These are phyloP conservation scores for Periplaneta americana DNA, from an alignment of 1,140 invertebrate species.

Conservation along the genomic window DNA sequence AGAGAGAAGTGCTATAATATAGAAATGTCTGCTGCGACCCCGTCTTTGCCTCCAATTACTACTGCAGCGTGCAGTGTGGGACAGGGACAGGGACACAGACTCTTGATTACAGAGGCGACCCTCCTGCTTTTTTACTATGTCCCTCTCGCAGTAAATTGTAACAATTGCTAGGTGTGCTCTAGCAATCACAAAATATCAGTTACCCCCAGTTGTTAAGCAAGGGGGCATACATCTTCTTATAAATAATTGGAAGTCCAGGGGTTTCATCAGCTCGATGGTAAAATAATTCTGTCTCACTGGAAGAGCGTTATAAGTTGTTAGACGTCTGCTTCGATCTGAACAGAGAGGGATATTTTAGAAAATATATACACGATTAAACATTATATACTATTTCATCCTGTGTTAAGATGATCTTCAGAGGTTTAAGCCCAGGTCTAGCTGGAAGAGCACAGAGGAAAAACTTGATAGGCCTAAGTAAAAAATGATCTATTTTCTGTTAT, in stretches of 20 bases:
- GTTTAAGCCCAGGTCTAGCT: too few species aligned
- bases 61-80: not conserved
- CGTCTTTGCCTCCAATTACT: not conserved
- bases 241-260: not conserved
- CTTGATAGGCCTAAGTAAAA: too few species aligned
- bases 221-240: not conserved
- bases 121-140: not conserved
- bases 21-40: too few species aligned
- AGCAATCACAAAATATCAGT: not conserved
- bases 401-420: too few species aligned
- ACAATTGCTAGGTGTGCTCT: not conserved
- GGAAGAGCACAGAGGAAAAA: too few species aligned
- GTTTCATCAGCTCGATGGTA: not conserved
- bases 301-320: not conserved
- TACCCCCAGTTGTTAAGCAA: not conserved
- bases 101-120: not conserved
- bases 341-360: too few species aligned
- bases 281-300: not conserved
- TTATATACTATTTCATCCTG: too few species aligned
- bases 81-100: not conserved
- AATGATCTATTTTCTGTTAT: too few species aligned
- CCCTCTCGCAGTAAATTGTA: not conserved
- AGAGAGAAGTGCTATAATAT: too few species aligned
- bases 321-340: too few species aligned
- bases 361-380: too few species aligned